Conservation (phyloP, 2,797 vertebrate genomes). For the Acomys russatus region DNA sequence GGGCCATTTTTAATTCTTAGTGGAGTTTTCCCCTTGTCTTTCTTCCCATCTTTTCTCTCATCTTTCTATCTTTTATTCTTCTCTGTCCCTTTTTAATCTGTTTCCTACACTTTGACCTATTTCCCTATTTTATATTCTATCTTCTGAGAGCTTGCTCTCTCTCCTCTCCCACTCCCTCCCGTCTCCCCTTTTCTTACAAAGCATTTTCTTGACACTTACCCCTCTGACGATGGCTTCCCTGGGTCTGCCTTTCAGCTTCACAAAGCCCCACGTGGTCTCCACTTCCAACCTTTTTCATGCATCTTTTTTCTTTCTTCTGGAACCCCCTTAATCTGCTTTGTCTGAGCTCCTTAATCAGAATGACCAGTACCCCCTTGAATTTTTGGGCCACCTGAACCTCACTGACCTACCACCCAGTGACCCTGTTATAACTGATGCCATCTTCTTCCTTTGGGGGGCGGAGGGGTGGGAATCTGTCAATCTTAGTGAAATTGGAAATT, state of each 20-base stretch:
- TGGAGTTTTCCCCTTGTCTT: slow-evolving; percentile 63
- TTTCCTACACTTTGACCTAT: slow-evolving; percentile 80
- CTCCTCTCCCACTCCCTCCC: slow-evolving; percentile 37
- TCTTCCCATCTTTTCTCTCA: slow-evolving; percentile 66
- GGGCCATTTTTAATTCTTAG: slow-evolving; percentile 62
- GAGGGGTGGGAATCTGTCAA: neutral
- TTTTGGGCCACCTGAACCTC: slow-evolving; percentile 25
- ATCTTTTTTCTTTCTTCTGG: slow-evolving; percentile 75
- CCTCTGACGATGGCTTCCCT: slow-evolving; percentile 72
- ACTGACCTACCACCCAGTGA: neutral
- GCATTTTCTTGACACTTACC: slow-evolving; percentile 78
- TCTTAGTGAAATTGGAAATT: slow-evolving; percentile 7
- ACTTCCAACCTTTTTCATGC: slow-evolving; percentile 46
- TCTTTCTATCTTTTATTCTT: slow-evolving; percentile 79
- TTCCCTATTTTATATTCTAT: slow-evolving; percentile 77
- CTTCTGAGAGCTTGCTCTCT: slow-evolving; percentile 68
- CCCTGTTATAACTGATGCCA: neutral
- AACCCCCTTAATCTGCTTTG: slow-evolving; percentile 62
- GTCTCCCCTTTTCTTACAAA: slow-evolving; percentile 73
- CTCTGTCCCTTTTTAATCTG: slow-evolving; percentile 76
- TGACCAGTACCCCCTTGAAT: slow-evolving; percentile 59
- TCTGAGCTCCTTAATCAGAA: slow-evolving; percentile 73
- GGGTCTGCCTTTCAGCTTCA: slow-evolving; percentile 80
- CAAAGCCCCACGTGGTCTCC: slow-evolving; percentile 68
- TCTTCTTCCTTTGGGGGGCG: slow-evolving; percentile 43